Percentiles rank a stretch among this genome's conserved stretches.
phyloP scores from a whole-genome alignment of 2,888 invertebrate genomes.

The Limnephilus marmoratus region DNA sequence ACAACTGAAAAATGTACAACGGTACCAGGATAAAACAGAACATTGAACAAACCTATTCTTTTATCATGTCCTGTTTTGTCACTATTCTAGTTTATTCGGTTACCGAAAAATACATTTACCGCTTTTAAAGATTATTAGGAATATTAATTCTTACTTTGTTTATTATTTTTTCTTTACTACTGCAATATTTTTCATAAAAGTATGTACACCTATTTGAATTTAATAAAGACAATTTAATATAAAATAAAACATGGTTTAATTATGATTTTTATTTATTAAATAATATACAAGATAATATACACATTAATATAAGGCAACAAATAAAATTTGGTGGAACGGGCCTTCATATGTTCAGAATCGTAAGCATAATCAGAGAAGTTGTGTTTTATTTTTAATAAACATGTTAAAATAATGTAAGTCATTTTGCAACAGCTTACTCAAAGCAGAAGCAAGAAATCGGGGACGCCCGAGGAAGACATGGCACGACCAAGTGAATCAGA shows the following conservation, averaged over 20 bases:
- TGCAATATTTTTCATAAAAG: background rate
- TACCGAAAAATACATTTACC: background rate
- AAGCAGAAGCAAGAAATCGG: no score
- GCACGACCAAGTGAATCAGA: no score
- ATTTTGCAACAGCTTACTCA: background rate
- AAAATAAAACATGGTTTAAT: background rate
- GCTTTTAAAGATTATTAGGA: background rate
- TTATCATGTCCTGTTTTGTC: no score
- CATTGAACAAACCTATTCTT: no score
- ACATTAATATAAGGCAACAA: background rate
- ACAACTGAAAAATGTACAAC: background rate
- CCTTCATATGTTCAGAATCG: background rate
- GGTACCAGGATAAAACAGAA: no score
- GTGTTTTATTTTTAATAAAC: background rate
- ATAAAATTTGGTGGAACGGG: background rate
- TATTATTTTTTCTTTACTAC: background rate
- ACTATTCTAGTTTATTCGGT: no score
- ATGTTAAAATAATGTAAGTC: background rate
- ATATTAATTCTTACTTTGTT: background rate
- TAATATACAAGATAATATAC: background rate
- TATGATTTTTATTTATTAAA: background rate
- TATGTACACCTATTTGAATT: background rate
- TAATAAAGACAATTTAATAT: background rate
- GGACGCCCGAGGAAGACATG: no score
- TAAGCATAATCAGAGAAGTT: background rate